A percentile compares a stretch with the other conserved stretches of the same genome.
Evolutionary conservation across 2,113 vertebrate species (phyloP).

Genomic region (Heterochromis multidens): DNA sequence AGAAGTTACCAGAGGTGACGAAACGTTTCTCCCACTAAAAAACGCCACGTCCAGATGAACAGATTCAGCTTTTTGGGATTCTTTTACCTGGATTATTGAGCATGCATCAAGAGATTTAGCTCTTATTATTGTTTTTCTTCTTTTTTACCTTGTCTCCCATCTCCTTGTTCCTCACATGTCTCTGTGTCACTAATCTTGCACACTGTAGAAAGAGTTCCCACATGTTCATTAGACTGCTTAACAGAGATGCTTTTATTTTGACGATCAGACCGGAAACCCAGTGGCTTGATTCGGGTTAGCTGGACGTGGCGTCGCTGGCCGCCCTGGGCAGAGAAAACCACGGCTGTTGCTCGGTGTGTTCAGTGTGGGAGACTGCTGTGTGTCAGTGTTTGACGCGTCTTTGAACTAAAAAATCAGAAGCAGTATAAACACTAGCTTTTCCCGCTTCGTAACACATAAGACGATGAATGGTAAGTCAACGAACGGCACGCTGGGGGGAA

Average conservation of each 20-base stretch:
- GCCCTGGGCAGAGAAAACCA: conserved; percentile 7
- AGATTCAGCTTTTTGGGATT: too few relatives aligned
- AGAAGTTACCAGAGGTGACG: too few relatives aligned
- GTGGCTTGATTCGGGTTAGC: accelerated
- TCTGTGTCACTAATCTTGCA: too few relatives aligned
- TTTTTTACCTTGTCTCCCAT: neutral
- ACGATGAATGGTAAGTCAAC: conserved; percentile 78
- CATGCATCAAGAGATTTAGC: too few relatives aligned
- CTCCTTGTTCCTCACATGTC: too few relatives aligned
- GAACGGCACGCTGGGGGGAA: conserved; percentile 67
- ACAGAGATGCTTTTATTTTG: conserved; percentile 36
- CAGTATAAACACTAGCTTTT: neutral
- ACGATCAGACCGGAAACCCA: neutral
- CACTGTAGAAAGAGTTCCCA: neutral
- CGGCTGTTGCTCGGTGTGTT: conserved; percentile 26
- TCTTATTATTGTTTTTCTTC: neutral
- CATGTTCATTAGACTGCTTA: neutral
- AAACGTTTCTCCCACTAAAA: too few relatives aligned
- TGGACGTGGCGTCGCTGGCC: conserved; percentile 31
- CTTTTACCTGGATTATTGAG: too few relatives aligned
- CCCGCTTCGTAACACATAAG: neutral
- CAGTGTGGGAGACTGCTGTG: neutral
- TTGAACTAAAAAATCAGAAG: neutral
- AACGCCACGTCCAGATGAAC: too few relatives aligned
- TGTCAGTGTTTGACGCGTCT: neutral